Evolutionary conservation across 1,140 invertebrate genomes (phyloP).

Genomic region (Megalopta genalis): DNA sequence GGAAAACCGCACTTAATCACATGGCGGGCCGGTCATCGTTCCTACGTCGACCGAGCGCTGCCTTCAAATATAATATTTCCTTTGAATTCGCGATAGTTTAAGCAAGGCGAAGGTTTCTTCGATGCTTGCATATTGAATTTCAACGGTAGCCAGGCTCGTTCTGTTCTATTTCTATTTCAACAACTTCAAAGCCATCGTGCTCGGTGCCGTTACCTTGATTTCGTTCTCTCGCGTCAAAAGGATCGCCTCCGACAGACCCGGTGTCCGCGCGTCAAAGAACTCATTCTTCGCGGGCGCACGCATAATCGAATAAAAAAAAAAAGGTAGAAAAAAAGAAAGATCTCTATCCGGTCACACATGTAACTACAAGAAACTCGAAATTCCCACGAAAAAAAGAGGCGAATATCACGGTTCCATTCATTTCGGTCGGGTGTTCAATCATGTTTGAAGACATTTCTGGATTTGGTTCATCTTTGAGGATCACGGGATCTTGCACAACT

Average conservation of each 20-base stretch:
- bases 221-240: background rate
- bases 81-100: background rate
- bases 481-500: background rate
- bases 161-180: constrained; percentile 18
- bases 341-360: background rate
- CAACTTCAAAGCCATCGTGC: constrained; percentile 7
- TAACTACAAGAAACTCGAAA: background rate
- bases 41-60: too few relatives aligned
- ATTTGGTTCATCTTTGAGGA: background rate
- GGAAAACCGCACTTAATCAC: too few relatives aligned
- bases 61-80: background rate
- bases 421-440: background rate
- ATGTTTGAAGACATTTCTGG: background rate
- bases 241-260: background rate
- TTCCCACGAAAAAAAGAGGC: background rate
- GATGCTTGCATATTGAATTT: constrained; percentile 25
- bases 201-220: constrained; percentile 18
- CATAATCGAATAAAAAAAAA: too few relatives aligned
- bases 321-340: background rate
- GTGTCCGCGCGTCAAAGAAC: constrained; percentile 5
- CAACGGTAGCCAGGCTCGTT: background rate
- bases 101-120: background rate
- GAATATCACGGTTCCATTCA: background rate
- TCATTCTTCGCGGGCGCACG: background rate
- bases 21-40: too few relatives aligned